A percentile compares a stretch with the other conserved stretches of the same genome.
Conservation (phyloP, 2,888 invertebrate species). For the Cheilosia variabilis region DNA sequence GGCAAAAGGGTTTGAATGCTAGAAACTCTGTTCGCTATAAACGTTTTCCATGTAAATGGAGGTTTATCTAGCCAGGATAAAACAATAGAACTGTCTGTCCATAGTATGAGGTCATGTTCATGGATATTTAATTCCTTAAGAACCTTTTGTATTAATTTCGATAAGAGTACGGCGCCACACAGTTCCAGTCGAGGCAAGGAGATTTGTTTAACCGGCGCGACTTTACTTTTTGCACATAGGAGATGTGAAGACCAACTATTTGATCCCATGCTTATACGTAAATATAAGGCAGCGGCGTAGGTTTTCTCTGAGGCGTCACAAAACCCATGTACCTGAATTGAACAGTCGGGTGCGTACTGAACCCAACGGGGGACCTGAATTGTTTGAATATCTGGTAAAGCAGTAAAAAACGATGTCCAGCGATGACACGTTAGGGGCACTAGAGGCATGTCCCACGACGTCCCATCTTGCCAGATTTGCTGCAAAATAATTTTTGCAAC, state of each 20-base stretch:
- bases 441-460: neutral
- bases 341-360: neutral
- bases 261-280: neutral
- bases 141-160: too few species aligned
- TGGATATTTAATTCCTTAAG: too few species aligned
- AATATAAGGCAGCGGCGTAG: constrained; percentile 37
- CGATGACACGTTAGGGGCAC: constrained; percentile 32
- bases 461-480: constrained; percentile 57
- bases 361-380: constrained; percentile 56
- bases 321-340: constrained; percentile 50
- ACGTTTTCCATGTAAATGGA: neutral
- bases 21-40: neutral
- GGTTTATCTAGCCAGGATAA: neutral
- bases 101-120: too few species aligned
- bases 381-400: constrained; percentile 17
- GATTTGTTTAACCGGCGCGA: too few species aligned
- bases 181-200: too few species aligned
- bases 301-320: constrained; percentile 52
- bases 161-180: too few species aligned
- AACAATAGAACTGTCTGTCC: neutral
- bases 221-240: too few species aligned
- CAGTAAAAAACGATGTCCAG: constrained; percentile 6
- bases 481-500: constrained; percentile 65
- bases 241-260: neutral
- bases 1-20: neutral